Base-by-base conservation (phyloP, 2,797 vertebrate genomes). In the Trachurus trachurus region DNA sequence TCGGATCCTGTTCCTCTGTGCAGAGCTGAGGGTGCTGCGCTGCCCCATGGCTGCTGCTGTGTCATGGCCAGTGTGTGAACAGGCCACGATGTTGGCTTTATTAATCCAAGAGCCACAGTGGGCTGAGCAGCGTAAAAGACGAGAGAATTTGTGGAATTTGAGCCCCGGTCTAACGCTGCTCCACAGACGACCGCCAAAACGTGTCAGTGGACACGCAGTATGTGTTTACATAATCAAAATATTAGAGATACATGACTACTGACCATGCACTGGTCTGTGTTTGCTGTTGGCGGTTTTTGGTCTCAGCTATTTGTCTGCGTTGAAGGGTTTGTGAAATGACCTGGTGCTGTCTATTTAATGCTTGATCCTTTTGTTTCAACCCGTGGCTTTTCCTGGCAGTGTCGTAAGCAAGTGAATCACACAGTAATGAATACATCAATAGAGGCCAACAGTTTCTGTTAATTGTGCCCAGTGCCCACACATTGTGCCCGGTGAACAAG, bases 71-170 rank as follows among this genome's bases (percentile, higher is more conserved):
- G 81, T 81, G 77, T 92, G 89, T 92, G 91, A 93, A 92, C 74
- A 5, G 26, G 31, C 66, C 26, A 21, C 58, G 16, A 0, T 93
- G 93, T 94, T 92, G 72, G 59, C 72, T 92, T 91, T 92, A 91
- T 87, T 92, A 93, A 93, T 91, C 93, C 90, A 64, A 69, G 60
- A 39, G 81, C 85, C 64, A 59, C 60, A 29, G 72, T 74, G 70
- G 47, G 22, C 63, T 54, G 80, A 58, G 12, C 57, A 12, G 37
- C 11, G 66, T 56, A 70, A 69, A 69, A 76, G 87, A 59, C 71
- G 0, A 17, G 80, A 74, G 92, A 90, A 94, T 93, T 75, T 17
- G 74, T 88, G 92, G 93, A 93, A 94, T 93, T 91, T 75, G 26
- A 60, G 26, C 29, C 50, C 50, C 8, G 15, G 47, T 78, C 57